These are phyloP conservation scores for Conchocele bisecta DNA, from an alignment of 2,888 invertebrate genomes.

Conservation along the genomic window DNA sequence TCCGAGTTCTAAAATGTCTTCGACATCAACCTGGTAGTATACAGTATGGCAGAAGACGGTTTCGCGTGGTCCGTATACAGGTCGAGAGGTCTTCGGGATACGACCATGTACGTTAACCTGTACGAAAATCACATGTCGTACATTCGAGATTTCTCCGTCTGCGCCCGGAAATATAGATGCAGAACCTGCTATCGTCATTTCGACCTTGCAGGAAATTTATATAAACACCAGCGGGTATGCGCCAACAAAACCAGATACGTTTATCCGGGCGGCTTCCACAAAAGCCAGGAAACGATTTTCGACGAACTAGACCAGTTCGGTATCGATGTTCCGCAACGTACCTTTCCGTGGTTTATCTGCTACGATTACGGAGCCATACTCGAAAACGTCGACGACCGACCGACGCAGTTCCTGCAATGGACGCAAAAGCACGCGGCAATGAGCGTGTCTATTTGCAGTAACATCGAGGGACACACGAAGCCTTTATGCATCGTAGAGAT, in stretches of 20 bases:
- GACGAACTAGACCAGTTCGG: slow-evolving; percentile 29
- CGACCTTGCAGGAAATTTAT: slow-evolving; percentile 1
- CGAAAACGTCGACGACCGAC: neutral
- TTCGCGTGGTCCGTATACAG: slow-evolving; percentile 6
- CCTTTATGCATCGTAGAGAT: neutral
- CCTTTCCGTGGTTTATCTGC: neutral
- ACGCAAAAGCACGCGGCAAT: neutral
- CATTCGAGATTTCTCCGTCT: neutral
- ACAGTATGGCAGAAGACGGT: slow-evolving; percentile 8
- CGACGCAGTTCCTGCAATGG: neutral
- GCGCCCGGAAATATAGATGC: slow-evolving; percentile 2
- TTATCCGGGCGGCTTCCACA: slow-evolving; percentile 38
- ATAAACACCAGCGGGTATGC: slow-evolving; percentile 4
- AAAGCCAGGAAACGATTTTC: slow-evolving; percentile 14
- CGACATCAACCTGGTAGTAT: slow-evolving; percentile 5
- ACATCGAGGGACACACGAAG: neutral
- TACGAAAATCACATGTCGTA: slow-evolving; percentile 14
- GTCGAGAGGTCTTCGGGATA: neutral
- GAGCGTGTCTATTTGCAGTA: no score
- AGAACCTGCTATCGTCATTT: slow-evolving; percentile 22
- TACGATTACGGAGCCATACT: neutral
- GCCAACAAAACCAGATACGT: slow-evolving; percentile 17
- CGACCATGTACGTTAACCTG: slow-evolving; percentile 14
- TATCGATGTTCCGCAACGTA: slow-evolving; percentile 3
- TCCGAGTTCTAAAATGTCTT: neutral